A percentile compares a stretch with the other conserved stretches of the same genome.
phyloP scores from a whole-genome alignment of 2,888 invertebrate species.

The Creontiades dilutus region DNA sequence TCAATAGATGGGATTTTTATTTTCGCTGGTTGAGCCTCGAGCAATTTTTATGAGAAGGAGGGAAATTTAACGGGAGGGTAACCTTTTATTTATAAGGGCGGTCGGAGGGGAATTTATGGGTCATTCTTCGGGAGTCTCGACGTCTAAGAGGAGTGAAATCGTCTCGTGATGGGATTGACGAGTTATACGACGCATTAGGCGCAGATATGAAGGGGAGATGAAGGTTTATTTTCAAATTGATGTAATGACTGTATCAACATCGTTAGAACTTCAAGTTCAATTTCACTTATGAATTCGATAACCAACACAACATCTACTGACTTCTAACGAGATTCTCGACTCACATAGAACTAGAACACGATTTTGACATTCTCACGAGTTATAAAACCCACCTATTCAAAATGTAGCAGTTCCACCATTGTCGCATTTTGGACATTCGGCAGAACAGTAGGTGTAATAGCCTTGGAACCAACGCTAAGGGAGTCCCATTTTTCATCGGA shows the following conservation, averaged over 20 bases:
- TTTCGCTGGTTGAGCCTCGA: not conserved
- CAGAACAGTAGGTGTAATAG: too few species aligned
- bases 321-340: too few species aligned
- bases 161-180: not conserved
- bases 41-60: not conserved
- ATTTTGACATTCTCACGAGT: too few species aligned
- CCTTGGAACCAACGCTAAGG: too few species aligned
- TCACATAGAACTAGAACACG: too few species aligned
- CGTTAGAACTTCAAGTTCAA: not conserved
- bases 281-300: too few species aligned
- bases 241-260: not conserved
- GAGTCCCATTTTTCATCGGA: too few species aligned
- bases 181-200: conserved; percentile 8
- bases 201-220: not conserved
- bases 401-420: too few species aligned
- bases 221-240: not conserved
- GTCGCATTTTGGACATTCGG: too few species aligned
- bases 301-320: too few species aligned
- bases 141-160: not conserved
- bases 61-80: not conserved
- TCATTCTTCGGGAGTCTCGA: not conserved
- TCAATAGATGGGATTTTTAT: conserved; percentile 37
- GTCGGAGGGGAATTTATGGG: not conserved
- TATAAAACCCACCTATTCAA: too few species aligned
- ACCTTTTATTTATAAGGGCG: not conserved